These are phyloP conservation scores for Theodoxus fluviatilis DNA, from an alignment of 2,888 invertebrate species.

Conservation along the genomic window DNA sequence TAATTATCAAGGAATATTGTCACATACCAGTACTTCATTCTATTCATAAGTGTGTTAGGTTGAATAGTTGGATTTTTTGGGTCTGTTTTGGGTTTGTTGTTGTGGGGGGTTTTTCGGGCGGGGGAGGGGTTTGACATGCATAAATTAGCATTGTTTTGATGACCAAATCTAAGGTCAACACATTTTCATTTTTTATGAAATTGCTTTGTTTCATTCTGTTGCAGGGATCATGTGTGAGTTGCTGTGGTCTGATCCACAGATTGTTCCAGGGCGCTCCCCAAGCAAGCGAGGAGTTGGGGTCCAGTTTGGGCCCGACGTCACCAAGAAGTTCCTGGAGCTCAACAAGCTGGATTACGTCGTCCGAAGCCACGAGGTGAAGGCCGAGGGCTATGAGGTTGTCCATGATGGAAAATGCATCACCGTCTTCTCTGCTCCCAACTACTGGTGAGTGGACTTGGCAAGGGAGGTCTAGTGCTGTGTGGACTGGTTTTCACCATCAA, in stretches of 20 bases:
- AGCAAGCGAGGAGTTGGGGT: conserved; percentile 98
- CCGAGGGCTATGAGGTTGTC: conserved; percentile 92
- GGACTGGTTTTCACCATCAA: neutral
- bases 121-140: no score
- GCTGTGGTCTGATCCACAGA: conserved; percentile 98
- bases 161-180: no score
- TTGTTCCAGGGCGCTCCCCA: conserved; percentile 83
- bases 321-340: conserved; percentile 77
- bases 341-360: conserved; percentile 94
- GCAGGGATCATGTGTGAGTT: conserved; percentile 94
- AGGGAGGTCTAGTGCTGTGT: neutral
- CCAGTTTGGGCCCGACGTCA: conserved; percentile 98
- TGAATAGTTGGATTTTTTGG: no score
- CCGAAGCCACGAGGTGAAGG: conserved; percentile 96
- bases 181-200: neutral
- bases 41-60: no score
- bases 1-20: no score
- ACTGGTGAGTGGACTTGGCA: conserved; percentile 78
- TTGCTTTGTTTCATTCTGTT: conserved; percentile 21
- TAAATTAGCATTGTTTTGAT: no score
- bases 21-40: no score
- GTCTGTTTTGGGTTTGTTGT: no score
- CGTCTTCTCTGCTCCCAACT: conserved; percentile 99
- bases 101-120: no score
- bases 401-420: conserved; percentile 97